Base-by-base conservation (phyloP, 2,888 invertebrate species). In the Unio pictorum region DNA sequence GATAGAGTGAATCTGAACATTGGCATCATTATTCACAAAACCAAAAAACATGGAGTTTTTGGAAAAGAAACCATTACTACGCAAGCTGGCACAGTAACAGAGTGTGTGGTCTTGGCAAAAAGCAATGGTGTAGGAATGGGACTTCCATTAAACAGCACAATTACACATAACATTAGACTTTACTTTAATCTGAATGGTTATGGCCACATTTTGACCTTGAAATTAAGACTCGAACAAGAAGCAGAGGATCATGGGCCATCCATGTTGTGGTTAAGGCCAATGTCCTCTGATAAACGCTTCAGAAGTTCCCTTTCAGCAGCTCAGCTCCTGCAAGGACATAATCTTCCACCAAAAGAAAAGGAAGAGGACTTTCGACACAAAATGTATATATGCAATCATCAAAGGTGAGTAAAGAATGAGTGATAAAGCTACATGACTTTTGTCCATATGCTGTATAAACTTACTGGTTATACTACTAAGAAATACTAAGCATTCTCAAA, bases 1-100 rank as follows among this genome's bases (percentile, higher is more conserved):
- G 81, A 81, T 65, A 67, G 81, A 26, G 80, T 81, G 7, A 81
- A 81, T 71, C 72, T 81, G 1, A 81, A 81, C 69, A 69, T 81
- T 56, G 81, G 81, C n/a, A 78, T 81, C n/a, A 79, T 78, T 68
- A 71, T 81, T 18, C 80, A 80, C 61, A 79, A 80, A 64, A 81
- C 81, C 45, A 80, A 80, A 67, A 79, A 77, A 67, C 79, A 78
- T 66, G 79, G 81, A 56, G 55, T 81, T 56, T 81, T 81, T 68
- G 76, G 80, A 61, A 79, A 76, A 61, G 80, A 80, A 66, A 80
- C 78, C 28, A 76, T 78, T 15, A 80, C 81, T 30, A 74, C 75
- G 23, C 80, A 78, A 45, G 79, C 73, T 8, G 81, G 81, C 6
- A 81, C 80, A 54, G 81, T 76, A 20, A 76, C 81, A 0, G 81